Evolutionary conservation across 2,113 vertebrate genomes (phyloP).

Genomic region (Butorides virescens): DNA sequence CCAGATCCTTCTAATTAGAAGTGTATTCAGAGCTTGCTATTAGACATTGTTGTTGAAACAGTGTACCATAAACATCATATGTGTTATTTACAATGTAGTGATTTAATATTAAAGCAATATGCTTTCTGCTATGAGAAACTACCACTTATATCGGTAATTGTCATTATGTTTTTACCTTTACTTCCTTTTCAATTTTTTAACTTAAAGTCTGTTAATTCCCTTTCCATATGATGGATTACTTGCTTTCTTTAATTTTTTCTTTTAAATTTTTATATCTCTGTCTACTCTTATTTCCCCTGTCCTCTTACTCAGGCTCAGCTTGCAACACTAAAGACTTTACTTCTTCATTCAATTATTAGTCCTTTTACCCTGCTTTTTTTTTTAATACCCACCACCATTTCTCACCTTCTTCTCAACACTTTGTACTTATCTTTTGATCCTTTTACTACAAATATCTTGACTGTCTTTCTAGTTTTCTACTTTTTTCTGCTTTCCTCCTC

Average conservation of each 20-base stretch:
- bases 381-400: not conserved
- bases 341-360: not conserved
- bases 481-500: not conserved
- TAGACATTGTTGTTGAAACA: not conserved
- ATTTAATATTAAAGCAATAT: not conserved
- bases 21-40: not conserved
- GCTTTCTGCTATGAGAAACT: not conserved
- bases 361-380: not conserved
- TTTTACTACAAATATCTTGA: not conserved
- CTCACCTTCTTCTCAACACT: not conserved
- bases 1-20: not conserved
- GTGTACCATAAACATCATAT: not conserved
- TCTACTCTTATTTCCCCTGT: not conserved
- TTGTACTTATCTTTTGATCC: slow-evolving; percentile 16
- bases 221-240: not conserved
- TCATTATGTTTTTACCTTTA: not conserved
- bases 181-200: not conserved
- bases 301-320: not conserved
- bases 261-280: not conserved
- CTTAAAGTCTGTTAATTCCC: not conserved
- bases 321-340: not conserved
- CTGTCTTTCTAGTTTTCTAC: not conserved
- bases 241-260: not conserved
- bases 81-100: not conserved
- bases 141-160: not conserved